Evolutionary conservation across 2,113 vertebrate genomes (phyloP), one percentile per base, ranked within the genome.

Genomic region (Orthochromis indermauri): DNA sequence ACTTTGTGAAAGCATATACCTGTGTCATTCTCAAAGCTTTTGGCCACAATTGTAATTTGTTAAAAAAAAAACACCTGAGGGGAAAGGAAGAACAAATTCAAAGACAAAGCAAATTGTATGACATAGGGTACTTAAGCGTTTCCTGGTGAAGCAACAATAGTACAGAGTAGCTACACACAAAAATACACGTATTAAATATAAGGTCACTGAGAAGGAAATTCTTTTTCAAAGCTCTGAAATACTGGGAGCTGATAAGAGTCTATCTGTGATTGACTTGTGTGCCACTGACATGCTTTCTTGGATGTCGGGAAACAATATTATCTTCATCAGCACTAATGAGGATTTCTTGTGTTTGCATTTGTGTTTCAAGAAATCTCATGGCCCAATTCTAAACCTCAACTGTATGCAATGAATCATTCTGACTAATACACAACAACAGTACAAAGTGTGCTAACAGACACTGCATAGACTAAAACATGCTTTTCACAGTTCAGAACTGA

Each of bases 1-100:
- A 21, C 35, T 66, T 31, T 0, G 14, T 61, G 1, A 37, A 66
- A 2, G 19, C 31, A 66, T 19, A 37, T 37, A 19, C 0, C n/a
- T 37, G 19, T 66, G 26, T 61, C 57, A 61, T 61, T 31, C 57
- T 61, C 28, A 61, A 61, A 61, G 26, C 26, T 16, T 59, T 28
- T 59, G 55, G 24, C 13, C 24, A 59, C 26, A 59, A 31, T 16
- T 16, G 26, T 28, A 59, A 9, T 35, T 63, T 26, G 12, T 14
- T 21, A 2, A 35, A 8, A 26, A 2, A 59, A n/a, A 51, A 26
- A 0, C 1, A 6, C 57, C 28, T 61, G 5, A 33, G 57, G 0
- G 28, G 28, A 6, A 61, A 61, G 1, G 26, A 59, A 59, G 57
- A 31, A 59, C n/a, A 59, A 59, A 59, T 59, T 59, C 14, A 59